Percentiles rank a stretch among this genome's conserved stretches.
phyloP scores from a whole-genome alignment of 2,888 invertebrate species.

The Melieria picta region DNA sequence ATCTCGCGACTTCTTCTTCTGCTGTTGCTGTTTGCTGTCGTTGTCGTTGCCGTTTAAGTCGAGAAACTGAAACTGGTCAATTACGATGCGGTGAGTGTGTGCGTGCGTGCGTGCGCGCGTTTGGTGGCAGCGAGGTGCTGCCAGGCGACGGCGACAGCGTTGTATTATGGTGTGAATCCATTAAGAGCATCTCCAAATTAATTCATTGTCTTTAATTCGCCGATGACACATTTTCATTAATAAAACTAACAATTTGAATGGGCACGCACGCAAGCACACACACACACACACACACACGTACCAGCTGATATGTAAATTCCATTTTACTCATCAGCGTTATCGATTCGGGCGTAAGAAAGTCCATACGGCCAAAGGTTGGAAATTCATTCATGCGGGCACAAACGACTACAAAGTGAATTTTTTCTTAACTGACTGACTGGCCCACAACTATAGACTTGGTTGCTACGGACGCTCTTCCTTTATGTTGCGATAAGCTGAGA shows the following conservation, averaged over 20 bases:
- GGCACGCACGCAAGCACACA: slow-evolving; percentile 4
- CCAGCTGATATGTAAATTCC: not conserved
- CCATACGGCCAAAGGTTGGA: no score
- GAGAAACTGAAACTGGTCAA: not conserved
- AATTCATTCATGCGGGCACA: no score
- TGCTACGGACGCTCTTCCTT: no score
- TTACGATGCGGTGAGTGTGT: not conserved
- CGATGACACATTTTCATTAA: slow-evolving; percentile 34
- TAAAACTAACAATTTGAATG: slow-evolving; percentile 22
- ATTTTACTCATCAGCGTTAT: not conserved
- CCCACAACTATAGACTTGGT: no score
- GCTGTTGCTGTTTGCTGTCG: slow-evolving; percentile 2
- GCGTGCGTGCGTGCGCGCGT: not conserved
- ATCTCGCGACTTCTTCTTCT: slow-evolving; percentile 15
- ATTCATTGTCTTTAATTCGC: slow-evolving; percentile 23
- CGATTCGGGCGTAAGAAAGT: not conserved
- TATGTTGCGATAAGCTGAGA: no score
- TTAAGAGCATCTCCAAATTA: slow-evolving; percentile 27
- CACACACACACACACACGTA: not conserved
- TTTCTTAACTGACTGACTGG: no score
- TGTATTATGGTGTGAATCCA: slow-evolving; percentile 11
- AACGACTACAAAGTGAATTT: not conserved
- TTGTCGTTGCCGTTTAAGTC: not conserved
- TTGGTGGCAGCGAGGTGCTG: no score
- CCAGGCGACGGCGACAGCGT: no score